A percentile compares a stretch with the other conserved stretches of the same genome.
Evolutionary conservation across 2,797 vertebrate species (phyloP).

Genomic region (Rhinatrema bivittatum): DNA sequence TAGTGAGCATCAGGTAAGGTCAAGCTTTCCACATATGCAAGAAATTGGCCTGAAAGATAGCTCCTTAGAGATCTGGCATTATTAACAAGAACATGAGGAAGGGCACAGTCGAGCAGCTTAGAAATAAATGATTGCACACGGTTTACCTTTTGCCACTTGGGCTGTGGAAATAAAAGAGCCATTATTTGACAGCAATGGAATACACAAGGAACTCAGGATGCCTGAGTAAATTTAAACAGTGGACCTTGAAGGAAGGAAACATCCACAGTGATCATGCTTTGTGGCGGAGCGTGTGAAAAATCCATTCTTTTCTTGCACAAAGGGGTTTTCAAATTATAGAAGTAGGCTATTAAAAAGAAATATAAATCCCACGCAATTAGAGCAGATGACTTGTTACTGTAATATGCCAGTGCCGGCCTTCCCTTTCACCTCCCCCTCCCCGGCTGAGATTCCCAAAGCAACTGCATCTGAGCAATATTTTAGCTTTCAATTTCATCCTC

Average conservation of each 20-base stretch:
- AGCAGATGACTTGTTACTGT: constrained; percentile 9
- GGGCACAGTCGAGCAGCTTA: constrained; percentile 29
- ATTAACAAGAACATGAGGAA: constrained; percentile 48
- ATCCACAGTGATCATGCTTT: background rate
- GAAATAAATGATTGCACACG: constrained; percentile 31
- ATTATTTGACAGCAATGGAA: constrained; percentile 17
- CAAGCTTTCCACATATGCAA: constrained; percentile 25
- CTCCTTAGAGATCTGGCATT: constrained; percentile 38
- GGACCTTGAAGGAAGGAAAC: background rate
- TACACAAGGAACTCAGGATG: constrained; percentile 8
- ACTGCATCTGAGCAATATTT: background rate
- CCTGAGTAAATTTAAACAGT: constrained; percentile 8
- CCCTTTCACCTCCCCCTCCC: too few species aligned
- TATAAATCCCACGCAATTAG: constrained; percentile 8
- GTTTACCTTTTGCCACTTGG: constrained; percentile 26
- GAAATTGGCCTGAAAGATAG: constrained; percentile 19
- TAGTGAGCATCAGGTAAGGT: constrained; percentile 36
- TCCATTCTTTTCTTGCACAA: constrained; percentile 9
- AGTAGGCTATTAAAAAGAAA: too few species aligned
- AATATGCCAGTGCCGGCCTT: constrained; percentile 22
- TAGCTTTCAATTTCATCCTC: constrained; percentile 9
- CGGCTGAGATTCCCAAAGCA: background rate
- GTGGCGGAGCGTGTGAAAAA: background rate
- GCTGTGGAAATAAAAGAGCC: constrained; percentile 3
- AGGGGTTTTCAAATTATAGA: constrained; percentile 16